These are phyloP conservation scores for Eulemur mongoz DNA, from an alignment of 2,797 vertebrate genomes.

Conservation along the genomic window DNA sequence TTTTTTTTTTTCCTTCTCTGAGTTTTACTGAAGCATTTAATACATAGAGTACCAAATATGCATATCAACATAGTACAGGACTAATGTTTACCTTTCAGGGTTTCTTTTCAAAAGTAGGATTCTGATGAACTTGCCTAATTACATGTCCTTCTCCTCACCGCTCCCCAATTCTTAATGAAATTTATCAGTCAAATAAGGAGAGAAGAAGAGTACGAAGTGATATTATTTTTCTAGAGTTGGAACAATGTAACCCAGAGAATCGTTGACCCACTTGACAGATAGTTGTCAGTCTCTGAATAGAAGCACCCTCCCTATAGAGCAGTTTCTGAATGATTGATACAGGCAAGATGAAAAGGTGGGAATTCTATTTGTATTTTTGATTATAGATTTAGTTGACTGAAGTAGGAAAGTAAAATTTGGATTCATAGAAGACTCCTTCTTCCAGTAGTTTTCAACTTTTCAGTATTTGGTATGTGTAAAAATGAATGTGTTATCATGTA, in stretches of 20 bases:
- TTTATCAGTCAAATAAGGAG: not conserved
- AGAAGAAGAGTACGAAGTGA: not conserved
- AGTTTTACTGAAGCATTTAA: conserved; percentile 6
- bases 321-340: conserved; percentile 14
- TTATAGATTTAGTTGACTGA: not conserved
- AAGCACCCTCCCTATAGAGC: not conserved
- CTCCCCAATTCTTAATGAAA: not conserved
- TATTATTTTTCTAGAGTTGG: not conserved
- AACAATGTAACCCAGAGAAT: not conserved
- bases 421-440: not conserved
- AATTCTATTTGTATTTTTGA: not conserved
- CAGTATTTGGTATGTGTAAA: not conserved
- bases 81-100: not conserved
- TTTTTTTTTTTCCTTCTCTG: not conserved
- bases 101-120: conserved; percentile 33
- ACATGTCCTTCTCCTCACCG: not conserved
- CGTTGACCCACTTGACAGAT: not conserved
- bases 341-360: not conserved
- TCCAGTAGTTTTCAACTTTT: not conserved
- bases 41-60: not conserved
- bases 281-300: not conserved
- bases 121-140: not conserved
- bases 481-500: not conserved
- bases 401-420: conserved; percentile 5
- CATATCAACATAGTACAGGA: not conserved